Conservation (phyloP, 2,113 vertebrate species). For the Stegostoma tigrinum region DNA sequence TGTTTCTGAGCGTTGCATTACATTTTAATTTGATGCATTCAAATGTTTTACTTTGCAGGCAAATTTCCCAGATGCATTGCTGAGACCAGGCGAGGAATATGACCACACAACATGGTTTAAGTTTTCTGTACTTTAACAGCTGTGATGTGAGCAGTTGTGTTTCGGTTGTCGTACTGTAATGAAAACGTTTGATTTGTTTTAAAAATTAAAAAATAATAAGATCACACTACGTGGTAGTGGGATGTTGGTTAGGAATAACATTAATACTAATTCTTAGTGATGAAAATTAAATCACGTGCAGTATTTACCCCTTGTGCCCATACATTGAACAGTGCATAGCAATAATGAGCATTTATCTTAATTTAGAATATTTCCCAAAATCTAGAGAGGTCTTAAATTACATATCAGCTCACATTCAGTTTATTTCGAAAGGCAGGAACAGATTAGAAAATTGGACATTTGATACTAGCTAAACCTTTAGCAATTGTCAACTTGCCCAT, state of each 20-base stretch:
- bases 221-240: not conserved
- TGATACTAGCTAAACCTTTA: not conserved
- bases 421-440: not conserved
- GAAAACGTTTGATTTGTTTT: not conserved
- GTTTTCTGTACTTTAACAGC: constrained; percentile 57
- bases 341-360: not conserved
- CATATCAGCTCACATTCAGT: not conserved
- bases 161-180: not conserved
- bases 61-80: constrained; percentile 68
- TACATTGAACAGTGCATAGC: not conserved
- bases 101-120: constrained; percentile 67
- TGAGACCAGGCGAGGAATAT: constrained; percentile 71
- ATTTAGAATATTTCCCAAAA: not conserved
- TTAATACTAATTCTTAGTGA: not conserved
- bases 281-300: not conserved
- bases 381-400: not conserved
- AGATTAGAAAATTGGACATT: not conserved
- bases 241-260: not conserved
- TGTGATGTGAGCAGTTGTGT: not conserved
- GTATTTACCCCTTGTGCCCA: not conserved
- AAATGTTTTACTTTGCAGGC: constrained; percentile 52
- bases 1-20: not conserved
- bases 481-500: not conserved
- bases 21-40: not conserved
- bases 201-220: not conserved